These are phyloP conservation scores for Lagopus leucura DNA, from an alignment of 2,113 vertebrate genomes.

Conservation along the genomic window DNA sequence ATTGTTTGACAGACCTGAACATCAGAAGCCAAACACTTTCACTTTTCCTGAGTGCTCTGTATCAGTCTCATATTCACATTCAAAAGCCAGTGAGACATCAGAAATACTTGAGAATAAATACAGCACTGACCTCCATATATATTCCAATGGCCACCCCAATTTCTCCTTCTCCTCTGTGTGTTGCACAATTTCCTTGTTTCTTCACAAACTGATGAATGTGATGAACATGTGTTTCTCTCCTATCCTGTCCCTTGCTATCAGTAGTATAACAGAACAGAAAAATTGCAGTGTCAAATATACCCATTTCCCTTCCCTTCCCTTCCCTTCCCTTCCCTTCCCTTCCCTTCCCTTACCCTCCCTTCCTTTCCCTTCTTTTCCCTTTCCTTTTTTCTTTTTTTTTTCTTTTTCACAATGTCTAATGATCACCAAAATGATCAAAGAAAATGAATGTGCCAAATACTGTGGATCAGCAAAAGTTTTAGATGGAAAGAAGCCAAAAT, in stretches of 20 bases:
- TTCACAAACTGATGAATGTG: background rate
- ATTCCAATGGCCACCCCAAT: background rate
- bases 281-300: background rate
- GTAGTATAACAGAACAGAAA: background rate
- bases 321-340: background rate
- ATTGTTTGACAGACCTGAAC: background rate
- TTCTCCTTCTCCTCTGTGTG: background rate
- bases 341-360: background rate
- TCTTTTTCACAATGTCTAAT: background rate
- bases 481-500: conserved; percentile 55
- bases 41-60: background rate
- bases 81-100: background rate
- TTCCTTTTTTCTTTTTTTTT: no score
- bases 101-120: background rate
- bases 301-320: background rate
- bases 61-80: background rate
- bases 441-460: conserved; percentile 10
- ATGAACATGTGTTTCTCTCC: background rate
- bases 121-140: background rate
- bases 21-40: background rate
- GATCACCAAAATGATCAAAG: conserved; percentile 43
- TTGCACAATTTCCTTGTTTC: background rate
- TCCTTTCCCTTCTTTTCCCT: background rate
- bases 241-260: no score
- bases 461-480: conserved; percentile 37